Conservation (phyloP, 2,888 invertebrate species). For the Listrodromus nycthemerus region DNA sequence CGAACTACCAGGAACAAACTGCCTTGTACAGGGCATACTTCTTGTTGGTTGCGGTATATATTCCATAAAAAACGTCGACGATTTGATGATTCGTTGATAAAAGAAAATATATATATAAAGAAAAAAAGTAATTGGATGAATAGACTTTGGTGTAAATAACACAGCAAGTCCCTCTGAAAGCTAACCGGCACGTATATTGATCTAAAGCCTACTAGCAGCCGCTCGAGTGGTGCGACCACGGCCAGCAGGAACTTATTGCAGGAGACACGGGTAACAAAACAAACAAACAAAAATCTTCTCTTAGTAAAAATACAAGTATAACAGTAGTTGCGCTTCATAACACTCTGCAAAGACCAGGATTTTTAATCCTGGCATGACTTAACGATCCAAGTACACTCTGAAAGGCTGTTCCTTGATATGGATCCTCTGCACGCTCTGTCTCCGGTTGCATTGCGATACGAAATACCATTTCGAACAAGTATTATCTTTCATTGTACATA, state of each 20-base stretch:
- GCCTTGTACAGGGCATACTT: constrained; percentile 25
- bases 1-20: constrained; percentile 45
- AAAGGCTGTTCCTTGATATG: constrained; percentile 38
- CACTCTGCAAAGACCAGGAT: neutral
- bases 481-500: neutral
- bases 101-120: constrained; percentile 5
- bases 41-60: constrained; percentile 45
- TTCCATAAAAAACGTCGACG: constrained; percentile 41
- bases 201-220: constrained; percentile 62
- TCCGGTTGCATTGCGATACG: constrained; percentile 20
- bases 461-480: neutral
- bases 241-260: constrained; percentile 62
- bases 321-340: constrained; percentile 1
- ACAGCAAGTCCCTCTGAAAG: constrained; percentile 37
- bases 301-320: constrained; percentile 13
- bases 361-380: neutral
- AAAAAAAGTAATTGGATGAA: constrained; percentile 12
- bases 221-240: constrained; percentile 62
- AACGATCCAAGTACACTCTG: constrained; percentile 10
- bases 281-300: constrained; percentile 25
- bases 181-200: constrained; percentile 66
- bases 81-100: constrained; percentile 10
- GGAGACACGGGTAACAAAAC: constrained; percentile 62
- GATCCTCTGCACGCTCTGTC: constrained; percentile 66
- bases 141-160: constrained; percentile 50